These are phyloP conservation scores for Trachops cirrhosus DNA, from an alignment of 2,797 vertebrate species.

Conservation along the genomic window DNA sequence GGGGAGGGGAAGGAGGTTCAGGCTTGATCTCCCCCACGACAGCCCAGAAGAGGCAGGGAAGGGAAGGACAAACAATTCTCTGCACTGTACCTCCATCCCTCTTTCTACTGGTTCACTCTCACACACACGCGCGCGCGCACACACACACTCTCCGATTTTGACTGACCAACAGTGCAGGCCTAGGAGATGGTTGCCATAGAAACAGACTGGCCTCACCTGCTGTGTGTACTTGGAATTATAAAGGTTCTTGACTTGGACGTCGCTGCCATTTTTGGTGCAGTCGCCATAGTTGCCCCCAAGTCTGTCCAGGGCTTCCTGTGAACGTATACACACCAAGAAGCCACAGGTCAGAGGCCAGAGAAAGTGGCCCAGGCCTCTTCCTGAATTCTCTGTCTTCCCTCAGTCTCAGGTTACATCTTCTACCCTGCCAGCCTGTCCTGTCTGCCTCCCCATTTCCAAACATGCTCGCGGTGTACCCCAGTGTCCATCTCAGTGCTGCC, in stretches of 20 bases:
- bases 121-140: neutral
- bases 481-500: neutral
- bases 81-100: rapidly evolving
- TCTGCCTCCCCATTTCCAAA: neutral
- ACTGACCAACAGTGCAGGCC: neutral
- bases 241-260: constrained; percentile 82
- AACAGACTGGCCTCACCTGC: constrained; percentile 76
- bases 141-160: neutral
- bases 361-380: neutral
- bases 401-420: neutral
- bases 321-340: neutral
- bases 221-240: constrained; percentile 84
- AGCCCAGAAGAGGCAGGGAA: neutral
- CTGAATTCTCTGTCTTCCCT: neutral
- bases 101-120: neutral
- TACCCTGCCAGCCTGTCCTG: neutral
- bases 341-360: constrained; percentile 5
- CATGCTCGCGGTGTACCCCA: neutral
- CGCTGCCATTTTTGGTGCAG: constrained; percentile 85
- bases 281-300: constrained; percentile 85
- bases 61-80: neutral
- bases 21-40: neutral
- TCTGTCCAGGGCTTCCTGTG: constrained; percentile 82
- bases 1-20: neutral
- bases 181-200: neutral